Percentiles rank a stretch among this genome's conserved stretches.
Conservation (phyloP, 2,888 invertebrate species). For the Rhagophthalmus giganteus region DNA sequence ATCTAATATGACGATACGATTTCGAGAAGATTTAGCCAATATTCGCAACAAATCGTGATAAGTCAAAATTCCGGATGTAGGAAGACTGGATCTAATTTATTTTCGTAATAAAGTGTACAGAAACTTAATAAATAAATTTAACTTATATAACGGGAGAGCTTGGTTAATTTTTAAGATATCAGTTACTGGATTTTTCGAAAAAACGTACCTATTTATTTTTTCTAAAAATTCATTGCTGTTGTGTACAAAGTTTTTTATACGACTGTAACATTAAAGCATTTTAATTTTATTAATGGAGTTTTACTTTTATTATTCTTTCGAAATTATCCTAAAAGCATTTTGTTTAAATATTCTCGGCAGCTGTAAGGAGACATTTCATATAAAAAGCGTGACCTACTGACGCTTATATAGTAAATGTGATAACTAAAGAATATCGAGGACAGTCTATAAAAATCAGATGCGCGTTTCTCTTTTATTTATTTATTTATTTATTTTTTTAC, state of each 20-base stretch:
- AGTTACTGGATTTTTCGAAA: constrained; percentile 22
- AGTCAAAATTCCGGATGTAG: constrained; percentile 43
- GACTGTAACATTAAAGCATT: constrained; percentile 12
- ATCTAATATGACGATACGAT: constrained; percentile 34
- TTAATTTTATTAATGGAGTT: not conserved
- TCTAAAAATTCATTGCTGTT: constrained; percentile 25
- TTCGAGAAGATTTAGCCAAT: constrained; percentile 37
- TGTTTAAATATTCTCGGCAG: constrained; percentile 7
- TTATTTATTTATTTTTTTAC: constrained; percentile 16
- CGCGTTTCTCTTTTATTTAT: constrained; percentile 26
- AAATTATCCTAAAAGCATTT: constrained; percentile 1
- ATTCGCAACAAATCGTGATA: constrained; percentile 33
- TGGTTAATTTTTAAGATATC: constrained; percentile 13
- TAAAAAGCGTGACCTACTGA: constrained; percentile 24
- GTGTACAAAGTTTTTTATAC: constrained; percentile 24
- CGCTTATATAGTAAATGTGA: constrained; percentile 11
- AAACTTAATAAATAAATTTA: constrained; percentile 6
- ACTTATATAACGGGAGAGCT: constrained; percentile 21
- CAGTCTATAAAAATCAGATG: constrained; percentile 11
- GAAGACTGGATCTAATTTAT: constrained; percentile 43
- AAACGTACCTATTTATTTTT: constrained; percentile 16
- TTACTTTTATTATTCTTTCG: constrained; percentile 3
- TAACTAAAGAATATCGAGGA: constrained; percentile 21
- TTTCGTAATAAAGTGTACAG: constrained; percentile 14
- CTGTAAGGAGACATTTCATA: constrained; percentile 8